Evolutionary conservation across 2,113 vertebrate genomes (phyloP).

Genomic region (Nerophis lumbriciformis): DNA sequence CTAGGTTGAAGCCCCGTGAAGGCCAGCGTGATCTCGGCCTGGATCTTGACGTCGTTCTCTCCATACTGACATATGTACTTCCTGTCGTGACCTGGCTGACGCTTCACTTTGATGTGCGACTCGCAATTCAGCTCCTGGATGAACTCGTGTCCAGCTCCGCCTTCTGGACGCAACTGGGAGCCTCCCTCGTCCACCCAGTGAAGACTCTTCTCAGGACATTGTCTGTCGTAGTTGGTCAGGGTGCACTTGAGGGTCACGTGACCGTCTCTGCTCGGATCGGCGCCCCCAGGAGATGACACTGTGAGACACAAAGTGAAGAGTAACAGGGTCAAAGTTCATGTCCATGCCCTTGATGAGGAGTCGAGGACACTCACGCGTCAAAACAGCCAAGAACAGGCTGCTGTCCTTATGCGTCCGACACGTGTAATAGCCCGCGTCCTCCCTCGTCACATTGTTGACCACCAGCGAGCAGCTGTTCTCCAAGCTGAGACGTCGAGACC

Average conservation of each 20-base stretch:
- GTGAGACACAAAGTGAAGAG: conserved; percentile 1
- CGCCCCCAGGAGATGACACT: conserved; percentile 13
- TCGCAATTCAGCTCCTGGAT: fast-evolving
- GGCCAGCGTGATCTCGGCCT: conserved; percentile 8
- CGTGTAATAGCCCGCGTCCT: conserved; percentile 10
- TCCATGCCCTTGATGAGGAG: background rate
- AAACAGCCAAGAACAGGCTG: background rate
- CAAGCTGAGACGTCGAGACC: conserved; percentile 8
- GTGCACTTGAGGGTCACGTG: conserved; percentile 11
- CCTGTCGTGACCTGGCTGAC: background rate
- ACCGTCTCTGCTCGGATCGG: background rate
- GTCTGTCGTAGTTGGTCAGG: fast-evolving
- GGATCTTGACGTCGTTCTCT: fast-evolving
- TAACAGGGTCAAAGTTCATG: too few relatives aligned
- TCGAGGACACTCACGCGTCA: conserved; percentile 19
- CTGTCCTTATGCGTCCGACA: fast-evolving
- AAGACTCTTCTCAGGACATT: fast-evolving
- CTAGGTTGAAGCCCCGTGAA: background rate
- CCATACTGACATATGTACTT: conserved; percentile 29
- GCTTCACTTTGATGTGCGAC: conserved; percentile 16
- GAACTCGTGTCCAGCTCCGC: fast-evolving
- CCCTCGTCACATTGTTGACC: conserved; percentile 15
- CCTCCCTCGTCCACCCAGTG: conserved; percentile 26
- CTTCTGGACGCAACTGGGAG: background rate
- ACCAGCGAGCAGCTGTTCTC: conserved; percentile 15